A percentile compares a stretch with the other conserved stretches of the same genome.
phyloP scores from a whole-genome alignment of 2,888 invertebrate genomes.

The Cosmopolites sordidus region DNA sequence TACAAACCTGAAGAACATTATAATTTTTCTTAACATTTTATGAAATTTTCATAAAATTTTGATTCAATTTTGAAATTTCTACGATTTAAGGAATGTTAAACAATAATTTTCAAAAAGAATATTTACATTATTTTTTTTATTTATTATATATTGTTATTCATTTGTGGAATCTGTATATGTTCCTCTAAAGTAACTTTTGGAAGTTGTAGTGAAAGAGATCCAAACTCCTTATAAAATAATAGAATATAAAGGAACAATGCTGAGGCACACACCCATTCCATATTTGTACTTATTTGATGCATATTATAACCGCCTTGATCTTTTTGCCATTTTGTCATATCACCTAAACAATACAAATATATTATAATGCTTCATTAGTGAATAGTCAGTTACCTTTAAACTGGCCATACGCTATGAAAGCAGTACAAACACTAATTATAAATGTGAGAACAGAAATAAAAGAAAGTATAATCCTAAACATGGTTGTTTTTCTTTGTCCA shows the following conservation, averaged over 20 bases:
- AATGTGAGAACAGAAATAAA: slow-evolving; percentile 22
- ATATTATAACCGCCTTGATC: slow-evolving; percentile 31
- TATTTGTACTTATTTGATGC: slow-evolving; percentile 30
- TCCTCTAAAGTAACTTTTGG: slow-evolving; percentile 7
- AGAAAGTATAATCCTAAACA: slow-evolving; percentile 27
- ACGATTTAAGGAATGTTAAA: too few relatives aligned
- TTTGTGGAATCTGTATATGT: neutral
- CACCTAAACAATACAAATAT: too few relatives aligned
- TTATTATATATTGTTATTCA: too few relatives aligned
- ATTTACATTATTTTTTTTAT: too few relatives aligned
- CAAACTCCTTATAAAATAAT: slow-evolving; percentile 30
- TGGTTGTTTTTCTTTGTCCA: slow-evolving; percentile 29
- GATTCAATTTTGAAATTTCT: too few relatives aligned
- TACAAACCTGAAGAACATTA: too few relatives aligned
- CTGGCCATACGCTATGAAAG: slow-evolving; percentile 22
- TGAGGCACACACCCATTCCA: slow-evolving; percentile 33
- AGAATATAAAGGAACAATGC: slow-evolving; percentile 27
- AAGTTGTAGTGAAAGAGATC: slow-evolving; percentile 12
- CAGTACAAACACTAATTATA: slow-evolving; percentile 23
- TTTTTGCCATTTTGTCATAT: slow-evolving; percentile 31
- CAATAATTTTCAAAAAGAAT: too few relatives aligned
- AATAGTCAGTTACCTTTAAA: slow-evolving; percentile 27
- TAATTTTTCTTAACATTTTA: too few relatives aligned
- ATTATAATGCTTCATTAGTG: neutral
- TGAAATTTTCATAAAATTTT: too few relatives aligned